A percentile compares a stretch with the other conserved stretches of the same genome.
Conservation (phyloP, 2,797 vertebrate species). For the Brachyalestes nurse region DNA sequence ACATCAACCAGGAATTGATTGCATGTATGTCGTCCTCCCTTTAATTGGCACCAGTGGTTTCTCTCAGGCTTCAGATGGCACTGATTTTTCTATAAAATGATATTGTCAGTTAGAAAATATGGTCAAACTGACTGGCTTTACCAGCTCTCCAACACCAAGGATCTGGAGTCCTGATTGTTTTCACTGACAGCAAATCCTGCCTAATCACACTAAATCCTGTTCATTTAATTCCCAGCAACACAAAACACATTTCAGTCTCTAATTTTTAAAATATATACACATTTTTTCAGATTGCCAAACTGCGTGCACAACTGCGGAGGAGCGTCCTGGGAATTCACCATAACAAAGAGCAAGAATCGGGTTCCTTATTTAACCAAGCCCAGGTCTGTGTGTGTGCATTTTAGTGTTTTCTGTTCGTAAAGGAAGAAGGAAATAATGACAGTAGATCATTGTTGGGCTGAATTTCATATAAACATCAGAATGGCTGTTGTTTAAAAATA, state of each 20-base stretch:
- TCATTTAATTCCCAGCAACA: background rate
- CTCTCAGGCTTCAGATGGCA: background rate
- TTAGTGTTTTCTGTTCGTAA: conserved; percentile 54
- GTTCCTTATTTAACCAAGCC: background rate
- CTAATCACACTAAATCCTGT: background rate
- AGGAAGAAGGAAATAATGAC: background rate
- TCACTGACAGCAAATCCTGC: background rate
- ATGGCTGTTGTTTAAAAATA: background rate
- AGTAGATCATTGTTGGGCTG: too few relatives aligned
- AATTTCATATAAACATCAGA: background rate
- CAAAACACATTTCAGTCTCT: background rate
- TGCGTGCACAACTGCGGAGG: conserved; percentile 92
- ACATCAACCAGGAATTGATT: too few relatives aligned
- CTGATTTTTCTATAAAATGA: background rate
- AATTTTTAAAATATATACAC: too few relatives aligned
- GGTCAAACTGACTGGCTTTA: background rate
- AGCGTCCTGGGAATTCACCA: conserved; percentile 89
- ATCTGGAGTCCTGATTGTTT: background rate
- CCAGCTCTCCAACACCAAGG: background rate
- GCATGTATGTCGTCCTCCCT: too few relatives aligned
- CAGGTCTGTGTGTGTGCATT: conserved; percentile 35
- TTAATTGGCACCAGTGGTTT: too few relatives aligned
- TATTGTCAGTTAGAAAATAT: background rate
- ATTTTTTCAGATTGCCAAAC: conserved; percentile 94
- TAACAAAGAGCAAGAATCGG: conserved; percentile 85